Conservation (phyloP, 2,797 vertebrate genomes). For the Champsocephalus esox region DNA sequence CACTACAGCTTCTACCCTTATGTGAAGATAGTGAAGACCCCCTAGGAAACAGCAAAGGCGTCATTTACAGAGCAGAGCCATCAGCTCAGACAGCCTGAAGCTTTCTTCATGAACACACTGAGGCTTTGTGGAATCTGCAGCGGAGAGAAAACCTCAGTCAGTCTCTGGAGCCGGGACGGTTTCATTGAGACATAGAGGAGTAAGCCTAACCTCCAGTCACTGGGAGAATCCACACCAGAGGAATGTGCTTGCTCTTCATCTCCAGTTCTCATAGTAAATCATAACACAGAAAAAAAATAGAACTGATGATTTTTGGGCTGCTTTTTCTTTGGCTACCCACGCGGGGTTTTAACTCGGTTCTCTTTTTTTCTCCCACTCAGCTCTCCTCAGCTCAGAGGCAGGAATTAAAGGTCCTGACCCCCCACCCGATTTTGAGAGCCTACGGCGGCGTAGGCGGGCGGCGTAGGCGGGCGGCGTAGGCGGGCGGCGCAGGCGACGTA, state of each 20-base stretch:
- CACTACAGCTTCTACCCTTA: constrained; percentile 16
- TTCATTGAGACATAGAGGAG: constrained; percentile 36
- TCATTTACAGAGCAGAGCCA: constrained; percentile 24
- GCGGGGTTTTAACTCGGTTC: constrained; percentile 28
- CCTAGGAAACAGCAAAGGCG: constrained; percentile 27
- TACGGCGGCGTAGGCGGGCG: no score
- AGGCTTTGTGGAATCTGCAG: constrained; percentile 48
- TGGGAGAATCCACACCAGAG: constrained; percentile 43
- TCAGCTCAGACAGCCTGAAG: constrained; percentile 19
- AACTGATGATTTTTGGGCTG: constrained; percentile 49
- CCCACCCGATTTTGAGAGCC: no score
- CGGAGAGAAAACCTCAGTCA: constrained; percentile 43
- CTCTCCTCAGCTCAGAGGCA: constrained; percentile 47
- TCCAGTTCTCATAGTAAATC: constrained; percentile 69
- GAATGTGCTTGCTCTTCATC: constrained; percentile 62
- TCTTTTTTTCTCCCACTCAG: constrained; percentile 28
- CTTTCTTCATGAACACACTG: constrained; percentile 35
- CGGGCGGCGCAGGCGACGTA: no score
- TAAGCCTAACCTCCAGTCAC: constrained; percentile 31
- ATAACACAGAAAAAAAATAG: constrained; percentile 39
- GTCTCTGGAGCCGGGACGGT: constrained; percentile 45
- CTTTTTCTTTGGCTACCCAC: constrained; percentile 41
- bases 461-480: no score
- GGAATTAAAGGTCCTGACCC: constrained; percentile 29
- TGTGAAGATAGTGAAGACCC: constrained; percentile 37